These are phyloP conservation scores for Drosophila fungiperda DNA, from an alignment of 2,888 invertebrate genomes.

Conservation along the genomic window DNA sequence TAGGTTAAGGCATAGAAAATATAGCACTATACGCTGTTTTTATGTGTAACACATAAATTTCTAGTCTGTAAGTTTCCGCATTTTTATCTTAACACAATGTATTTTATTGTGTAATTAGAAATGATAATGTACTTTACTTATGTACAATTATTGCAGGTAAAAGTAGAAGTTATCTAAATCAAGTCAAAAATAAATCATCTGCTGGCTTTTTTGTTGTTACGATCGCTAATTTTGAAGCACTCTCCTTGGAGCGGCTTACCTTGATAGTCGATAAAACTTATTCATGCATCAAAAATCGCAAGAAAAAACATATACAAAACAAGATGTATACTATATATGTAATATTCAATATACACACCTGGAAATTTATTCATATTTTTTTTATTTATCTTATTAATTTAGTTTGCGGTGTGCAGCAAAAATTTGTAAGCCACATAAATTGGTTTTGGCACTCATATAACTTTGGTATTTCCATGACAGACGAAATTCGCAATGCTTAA, in stretches of 20 bases:
- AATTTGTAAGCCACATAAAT: slow-evolving; percentile 58
- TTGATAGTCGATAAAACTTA: slow-evolving; percentile 80
- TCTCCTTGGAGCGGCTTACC: slow-evolving; percentile 62
- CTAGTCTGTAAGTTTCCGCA: neutral
- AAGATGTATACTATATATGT: slow-evolving; percentile 1
- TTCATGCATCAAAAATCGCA: slow-evolving; percentile 58
- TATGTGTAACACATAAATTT: neutral
- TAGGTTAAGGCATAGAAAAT: neutral
- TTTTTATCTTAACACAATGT: neutral
- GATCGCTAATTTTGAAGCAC: neutral
- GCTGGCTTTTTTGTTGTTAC: neutral
- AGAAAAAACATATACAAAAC: slow-evolving; percentile 14
- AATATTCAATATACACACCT: neutral
- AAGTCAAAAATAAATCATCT: neutral
- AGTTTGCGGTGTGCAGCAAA: slow-evolving; percentile 33
- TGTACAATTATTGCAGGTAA: neutral
- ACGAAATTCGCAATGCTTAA: slow-evolving; percentile 65
- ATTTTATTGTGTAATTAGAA: neutral
- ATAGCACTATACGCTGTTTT: neutral
- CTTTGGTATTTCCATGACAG: slow-evolving; percentile 66
- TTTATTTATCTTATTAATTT: slow-evolving; percentile 37
- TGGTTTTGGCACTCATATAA: slow-evolving; percentile 46
- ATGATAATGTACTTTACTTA: neutral
- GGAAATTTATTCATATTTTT: slow-evolving; percentile 12
- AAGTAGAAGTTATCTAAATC: slow-evolving; percentile 1